Percentiles rank a stretch among this genome's conserved stretches.
phyloP scores from a whole-genome alignment of 2,797 vertebrate genomes.

The Meda fulgida region DNA sequence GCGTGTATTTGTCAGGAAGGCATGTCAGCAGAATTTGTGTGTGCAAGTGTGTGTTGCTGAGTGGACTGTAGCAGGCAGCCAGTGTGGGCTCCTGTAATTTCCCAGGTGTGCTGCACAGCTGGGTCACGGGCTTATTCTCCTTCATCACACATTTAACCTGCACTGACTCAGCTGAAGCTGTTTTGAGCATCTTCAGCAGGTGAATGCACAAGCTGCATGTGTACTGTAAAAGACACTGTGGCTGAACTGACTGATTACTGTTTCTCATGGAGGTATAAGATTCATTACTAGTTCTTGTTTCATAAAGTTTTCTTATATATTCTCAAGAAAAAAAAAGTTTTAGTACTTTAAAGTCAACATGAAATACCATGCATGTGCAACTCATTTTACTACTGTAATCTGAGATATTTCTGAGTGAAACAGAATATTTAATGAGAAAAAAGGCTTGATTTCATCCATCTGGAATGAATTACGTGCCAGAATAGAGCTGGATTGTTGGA shows the following conservation, averaged over 20 bases:
- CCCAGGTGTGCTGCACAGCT: conserved; percentile 54
- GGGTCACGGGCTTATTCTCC: conserved; percentile 33
- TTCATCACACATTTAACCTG: conserved; percentile 46
- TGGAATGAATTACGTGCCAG: neutral
- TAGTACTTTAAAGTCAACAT: neutral
- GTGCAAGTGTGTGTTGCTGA: conserved; percentile 38
- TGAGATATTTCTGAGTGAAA: neutral
- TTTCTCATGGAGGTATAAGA: neutral
- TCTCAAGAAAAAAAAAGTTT: neutral
- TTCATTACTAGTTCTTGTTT: neutral
- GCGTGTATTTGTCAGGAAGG: conserved; percentile 35
- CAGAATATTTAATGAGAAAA: conserved; percentile 9
- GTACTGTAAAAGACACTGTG: conserved; percentile 18
- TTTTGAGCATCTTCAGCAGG: conserved; percentile 34
- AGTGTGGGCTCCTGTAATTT: conserved; percentile 37
- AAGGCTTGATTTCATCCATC: conserved; percentile 28
- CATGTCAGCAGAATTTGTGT: conserved; percentile 38
- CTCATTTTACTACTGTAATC: conserved; percentile 5
- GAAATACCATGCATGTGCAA: neutral
- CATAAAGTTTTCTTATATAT: neutral
- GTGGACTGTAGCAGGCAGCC: conserved; percentile 33
- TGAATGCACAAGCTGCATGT: conserved; percentile 26
- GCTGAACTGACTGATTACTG: neutral
- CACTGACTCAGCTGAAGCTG: conserved; percentile 50
- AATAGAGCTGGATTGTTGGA: neutral